These are phyloP conservation scores for Mungos mungo DNA, from an alignment of 2,113 vertebrate genomes.

Conservation along the genomic window DNA sequence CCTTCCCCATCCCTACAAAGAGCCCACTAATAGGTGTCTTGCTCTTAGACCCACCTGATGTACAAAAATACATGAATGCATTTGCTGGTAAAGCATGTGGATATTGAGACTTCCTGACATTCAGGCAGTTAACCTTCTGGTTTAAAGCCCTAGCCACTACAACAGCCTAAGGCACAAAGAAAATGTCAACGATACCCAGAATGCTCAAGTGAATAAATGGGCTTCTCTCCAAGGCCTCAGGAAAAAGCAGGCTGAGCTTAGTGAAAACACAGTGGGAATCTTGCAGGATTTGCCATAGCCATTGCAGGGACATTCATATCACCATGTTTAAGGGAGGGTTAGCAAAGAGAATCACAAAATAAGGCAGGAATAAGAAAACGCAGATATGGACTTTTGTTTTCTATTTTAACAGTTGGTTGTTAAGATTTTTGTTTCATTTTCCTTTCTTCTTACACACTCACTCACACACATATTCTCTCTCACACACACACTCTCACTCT, in stretches of 20 bases:
- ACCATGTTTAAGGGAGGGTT: not conserved
- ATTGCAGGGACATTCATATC: not conserved
- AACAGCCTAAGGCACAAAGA: slow-evolving; percentile 58
- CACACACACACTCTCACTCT: not conserved
- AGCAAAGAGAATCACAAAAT: not conserved
- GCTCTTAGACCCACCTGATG: not conserved
- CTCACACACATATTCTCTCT: not conserved
- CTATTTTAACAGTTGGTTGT: not conserved
- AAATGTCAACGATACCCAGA: slow-evolving; percentile 67
- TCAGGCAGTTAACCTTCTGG: slow-evolving; percentile 55
- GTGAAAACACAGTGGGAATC: slow-evolving; percentile 6
- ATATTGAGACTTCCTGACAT: slow-evolving; percentile 59
- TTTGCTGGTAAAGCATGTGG: slow-evolving; percentile 20
- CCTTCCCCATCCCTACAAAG: not conserved
- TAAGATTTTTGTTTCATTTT: not conserved
- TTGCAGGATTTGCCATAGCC: not conserved
- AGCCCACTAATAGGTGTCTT: not conserved
- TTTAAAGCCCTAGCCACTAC: slow-evolving; percentile 40
- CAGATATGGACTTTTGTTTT: not conserved
- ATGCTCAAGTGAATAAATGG: slow-evolving; percentile 44
- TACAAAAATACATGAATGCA: slow-evolving; percentile 21
- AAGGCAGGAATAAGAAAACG: not conserved
- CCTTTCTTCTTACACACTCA: not conserved
- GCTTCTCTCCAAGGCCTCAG: slow-evolving; percentile 47
- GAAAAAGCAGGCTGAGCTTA: slow-evolving; percentile 48